Percentiles rank a stretch among this genome's conserved stretches.
Evolutionary conservation across 2,113 vertebrate genomes (phyloP).

Genomic region (Epinephelus moara): DNA sequence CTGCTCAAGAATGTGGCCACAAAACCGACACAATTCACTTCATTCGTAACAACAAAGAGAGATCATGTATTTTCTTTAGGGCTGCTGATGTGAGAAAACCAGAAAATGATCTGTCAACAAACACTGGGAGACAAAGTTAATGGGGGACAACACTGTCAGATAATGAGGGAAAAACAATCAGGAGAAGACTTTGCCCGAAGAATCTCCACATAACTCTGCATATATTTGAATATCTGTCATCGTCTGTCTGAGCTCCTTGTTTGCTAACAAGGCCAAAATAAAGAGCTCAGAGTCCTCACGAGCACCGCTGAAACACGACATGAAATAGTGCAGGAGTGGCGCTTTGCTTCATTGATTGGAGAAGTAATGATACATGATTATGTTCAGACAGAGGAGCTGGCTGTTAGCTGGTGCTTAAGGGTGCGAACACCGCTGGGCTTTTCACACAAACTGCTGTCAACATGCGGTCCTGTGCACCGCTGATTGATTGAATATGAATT

Average conservation of each 20-base stretch:
- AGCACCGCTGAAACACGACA: conserved; percentile 24
- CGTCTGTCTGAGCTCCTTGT: conserved; percentile 43
- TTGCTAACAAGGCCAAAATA: conserved; percentile 61
- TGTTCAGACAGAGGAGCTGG: conserved; percentile 55
- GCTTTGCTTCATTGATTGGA: conserved; percentile 63
- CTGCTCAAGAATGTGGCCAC: neutral
- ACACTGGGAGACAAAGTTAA: conserved; percentile 50
- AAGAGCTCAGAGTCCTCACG: conserved; percentile 40
- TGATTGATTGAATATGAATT: conserved; percentile 66
- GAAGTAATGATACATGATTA: conserved; percentile 71
- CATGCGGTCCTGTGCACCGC: conserved; percentile 32
- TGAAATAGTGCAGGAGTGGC: conserved; percentile 52
- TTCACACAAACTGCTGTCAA: conserved; percentile 60
- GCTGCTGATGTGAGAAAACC: conserved; percentile 54
- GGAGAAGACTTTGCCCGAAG: conserved; percentile 31
- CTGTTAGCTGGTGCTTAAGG: conserved; percentile 63
- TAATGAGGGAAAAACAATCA: conserved; percentile 67
- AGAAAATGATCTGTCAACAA: conserved; percentile 60
- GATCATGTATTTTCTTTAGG: conserved; percentile 33
- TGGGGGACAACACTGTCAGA: conserved; percentile 48
- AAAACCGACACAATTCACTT: neutral
- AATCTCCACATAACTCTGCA: conserved; percentile 45
- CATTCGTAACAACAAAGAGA: conserved; percentile 9
- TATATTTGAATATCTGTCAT: conserved; percentile 60
- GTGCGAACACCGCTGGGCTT: conserved; percentile 58